Evolutionary conservation across 2,797 vertebrate species (phyloP).

Genomic region (Nannoperca australis): DNA sequence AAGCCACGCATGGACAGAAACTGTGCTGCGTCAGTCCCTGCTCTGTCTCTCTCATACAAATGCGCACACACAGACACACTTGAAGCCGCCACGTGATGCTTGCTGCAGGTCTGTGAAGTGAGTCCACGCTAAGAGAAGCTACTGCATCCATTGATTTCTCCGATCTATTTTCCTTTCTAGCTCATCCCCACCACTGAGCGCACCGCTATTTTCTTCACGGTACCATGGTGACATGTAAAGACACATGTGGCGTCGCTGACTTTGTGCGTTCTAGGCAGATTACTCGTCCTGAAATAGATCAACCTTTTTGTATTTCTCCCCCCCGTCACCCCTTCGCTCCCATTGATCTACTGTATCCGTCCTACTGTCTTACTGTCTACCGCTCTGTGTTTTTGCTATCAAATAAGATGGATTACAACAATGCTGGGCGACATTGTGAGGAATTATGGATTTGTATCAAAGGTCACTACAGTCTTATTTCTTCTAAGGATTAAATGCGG

Average conservation of each 20-base stretch:
- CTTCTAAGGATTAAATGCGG: conserved; percentile 61
- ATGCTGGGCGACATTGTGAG: conserved; percentile 43
- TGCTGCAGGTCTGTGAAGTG: conserved; percentile 70
- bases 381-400: conserved; percentile 39
- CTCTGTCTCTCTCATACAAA: conserved; percentile 24
- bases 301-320: conserved; percentile 70
- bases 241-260: conserved; percentile 76
- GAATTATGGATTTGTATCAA: conserved; percentile 58
- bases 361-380: conserved; percentile 26
- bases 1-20: conserved; percentile 2
- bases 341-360: conserved; percentile 42
- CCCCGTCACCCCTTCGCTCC: conserved; percentile 34
- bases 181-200: conserved; percentile 72
- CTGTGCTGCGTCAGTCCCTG: neutral
- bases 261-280: conserved; percentile 76
- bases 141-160: conserved; percentile 74
- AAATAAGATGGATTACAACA: conserved; percentile 61
- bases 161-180: conserved; percentile 77
- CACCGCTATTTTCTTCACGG: conserved; percentile 66
- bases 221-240: conserved; percentile 81
- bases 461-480: conserved; percentile 54
- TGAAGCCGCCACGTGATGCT: conserved; percentile 36
- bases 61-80: conserved; percentile 27
- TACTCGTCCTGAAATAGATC: conserved; percentile 80
- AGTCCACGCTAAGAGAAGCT: conserved; percentile 76